Base-by-base conservation (phyloP, 1,140 invertebrate species). In the Tribolium madens region DNA sequence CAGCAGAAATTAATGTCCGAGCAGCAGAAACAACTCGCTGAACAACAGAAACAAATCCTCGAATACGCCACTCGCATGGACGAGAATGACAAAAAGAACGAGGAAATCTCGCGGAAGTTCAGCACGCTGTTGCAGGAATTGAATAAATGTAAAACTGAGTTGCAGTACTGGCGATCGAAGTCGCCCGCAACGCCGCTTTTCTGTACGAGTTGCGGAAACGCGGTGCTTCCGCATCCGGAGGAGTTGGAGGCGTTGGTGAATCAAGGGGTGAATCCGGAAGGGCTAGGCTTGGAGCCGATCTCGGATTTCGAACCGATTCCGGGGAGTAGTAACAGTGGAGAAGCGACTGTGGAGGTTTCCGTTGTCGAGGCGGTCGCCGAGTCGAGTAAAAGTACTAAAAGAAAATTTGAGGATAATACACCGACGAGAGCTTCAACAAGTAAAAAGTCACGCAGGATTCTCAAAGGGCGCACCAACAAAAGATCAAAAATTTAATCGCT, bases 71-170 rank as follows among this genome's bases (percentile, higher is more conserved):
- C 91, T 80, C 89, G 94, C 1, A 87, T 96, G 48, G 95, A 96
- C 81, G 95, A 96, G 80, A 93, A 94, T 82, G 94, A 96, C 79
- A 96, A 96, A 84, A 96, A 96, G 84, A 95, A 95, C 86, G 94
- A 96, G 81, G 94, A 96, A 84, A 95, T 92, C 17, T 92, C 93
- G 42, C 89, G 93, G 21, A 96, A 96, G 87, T 95, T 96, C 85
- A 95, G 94, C 82, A 95, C 94, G 77, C 87, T 96, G 69, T 87
- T 96, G 79, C 94, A 96, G 91, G 94, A 96, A 86, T 87, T 96
- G 79, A 96, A 95, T 86, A 95, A 95, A 83, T 96, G 94, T 85
- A 95, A 96, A 86, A 96, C 94, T 26, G 94, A 96, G 84, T 86
- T 96, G 75, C 94, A 96, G 86, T 96, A 95, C 86, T 95, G 94